Evolutionary conservation across 2,113 vertebrate genomes (phyloP).

Genomic region (Percina caprodes): DNA sequence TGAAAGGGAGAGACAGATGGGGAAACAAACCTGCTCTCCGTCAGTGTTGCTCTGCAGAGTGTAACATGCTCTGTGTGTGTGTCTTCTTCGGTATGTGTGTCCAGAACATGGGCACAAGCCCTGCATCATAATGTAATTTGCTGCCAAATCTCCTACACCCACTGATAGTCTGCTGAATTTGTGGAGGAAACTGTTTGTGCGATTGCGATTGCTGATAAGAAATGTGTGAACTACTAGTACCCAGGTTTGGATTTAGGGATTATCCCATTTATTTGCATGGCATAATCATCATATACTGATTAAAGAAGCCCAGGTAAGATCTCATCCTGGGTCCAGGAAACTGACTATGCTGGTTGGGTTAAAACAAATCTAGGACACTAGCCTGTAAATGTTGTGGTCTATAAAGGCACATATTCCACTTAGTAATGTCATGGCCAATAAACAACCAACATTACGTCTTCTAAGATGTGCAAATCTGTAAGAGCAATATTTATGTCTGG

Average conservation of each 20-base stretch:
- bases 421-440: neutral
- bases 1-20: constrained; percentile 73
- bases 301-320: neutral
- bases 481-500: too few relatives aligned
- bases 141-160: constrained; percentile 60
- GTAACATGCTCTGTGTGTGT: constrained; percentile 59
- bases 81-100: constrained; percentile 43
- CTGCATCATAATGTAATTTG: constrained; percentile 56
- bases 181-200: constrained; percentile 28
- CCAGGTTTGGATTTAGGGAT: constrained; percentile 16
- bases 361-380: neutral
- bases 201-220: constrained; percentile 18
- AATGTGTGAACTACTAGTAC: constrained; percentile 12
- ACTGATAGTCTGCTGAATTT: constrained; percentile 53
- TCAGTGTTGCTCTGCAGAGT: constrained; percentile 67
- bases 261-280: constrained; percentile 1
- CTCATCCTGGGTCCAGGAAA: neutral
- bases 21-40: constrained; percentile 70
- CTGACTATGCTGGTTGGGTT: neutral
- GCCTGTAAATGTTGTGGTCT: neutral
- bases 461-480: too few relatives aligned
- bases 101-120: constrained; percentile 45
- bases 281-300: neutral
- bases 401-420: neutral
- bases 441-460: neutral